Evolutionary conservation across 2,888 invertebrate genomes (phyloP), one percentile per base, ranked within the genome.

Genomic region (Acrocyrtus sp.): DNA sequence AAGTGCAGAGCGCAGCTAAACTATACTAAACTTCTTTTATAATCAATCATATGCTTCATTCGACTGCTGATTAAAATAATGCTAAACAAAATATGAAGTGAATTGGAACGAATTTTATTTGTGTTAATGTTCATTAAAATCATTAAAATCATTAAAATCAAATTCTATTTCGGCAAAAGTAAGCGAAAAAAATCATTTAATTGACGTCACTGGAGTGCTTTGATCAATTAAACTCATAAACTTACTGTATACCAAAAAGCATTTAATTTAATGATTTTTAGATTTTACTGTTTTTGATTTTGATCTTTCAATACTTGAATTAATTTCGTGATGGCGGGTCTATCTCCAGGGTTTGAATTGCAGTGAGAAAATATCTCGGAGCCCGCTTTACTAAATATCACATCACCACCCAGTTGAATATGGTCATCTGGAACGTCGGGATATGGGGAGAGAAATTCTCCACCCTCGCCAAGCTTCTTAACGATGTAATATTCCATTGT

Each of bases 381-480:
- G 1, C 72, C 76, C 1, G 56, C 17, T 12, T 29, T 41, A 45
- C 77, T 60, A 6, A 82, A 24, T 1, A 81, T 60, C 17, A 81
- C 68, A 63, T 82, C 81, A 39, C 82, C 82, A 6, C 81, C 82
- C 79, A 82, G 76, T 69, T 82, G 82, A 39, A 82, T 78, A 2
- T 74, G 69, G 58, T 82, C 82, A 65, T 82, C 82, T 24, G 74
- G 24, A 8, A 80, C 41, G 43, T 78, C 78, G 19, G 65, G 34
- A 19, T 75, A 76, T 0, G 75, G 76, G 5, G 74, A n/a, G 5
- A 81, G 77, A 6, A 80, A 66, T 10, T 47, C n/a, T 15, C 27
- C 2, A 27, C 10, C 51, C 21, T 75, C 70, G 26, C 50, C 15
- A 17, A 78, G 67, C n/a, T 75, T 61, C 50, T 74, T 39, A 27